Conservation (phyloP, 1,140 invertebrate genomes). For the Drosophila serrata region DNA sequence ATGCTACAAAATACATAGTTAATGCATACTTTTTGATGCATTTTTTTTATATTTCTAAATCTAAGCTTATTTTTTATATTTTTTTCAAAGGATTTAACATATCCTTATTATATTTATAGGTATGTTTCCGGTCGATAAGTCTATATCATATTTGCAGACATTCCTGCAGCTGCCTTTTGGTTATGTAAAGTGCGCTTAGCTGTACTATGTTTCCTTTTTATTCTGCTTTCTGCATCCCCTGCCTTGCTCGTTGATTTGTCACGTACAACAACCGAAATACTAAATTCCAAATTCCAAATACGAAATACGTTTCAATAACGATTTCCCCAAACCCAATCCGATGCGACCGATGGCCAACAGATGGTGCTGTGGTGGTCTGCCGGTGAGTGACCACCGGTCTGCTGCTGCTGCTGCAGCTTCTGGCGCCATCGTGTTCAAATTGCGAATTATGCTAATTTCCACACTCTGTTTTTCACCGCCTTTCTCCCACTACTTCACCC, state of each 20-base stretch:
- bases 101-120: neutral
- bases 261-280: slow-evolving; percentile 52
- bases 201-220: slow-evolving; percentile 38
- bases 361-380: slow-evolving; percentile 41
- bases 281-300: slow-evolving; percentile 22
- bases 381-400: slow-evolving; percentile 49
- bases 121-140: neutral
- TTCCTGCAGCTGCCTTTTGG: slow-evolving; percentile 47
- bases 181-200: slow-evolving; percentile 75
- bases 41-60: neutral
- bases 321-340: slow-evolving; percentile 7
- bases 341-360: slow-evolving; percentile 38
- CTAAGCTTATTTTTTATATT: too few relatives aligned
- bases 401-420: neutral
- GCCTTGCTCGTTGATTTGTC: slow-evolving; percentile 66
- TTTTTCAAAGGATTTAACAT: neutral
- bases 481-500: slow-evolving; percentile 1
- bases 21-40: neutral
- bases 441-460: slow-evolving; percentile 78
- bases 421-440: slow-evolving; percentile 72
- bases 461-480: slow-evolving; percentile 9
- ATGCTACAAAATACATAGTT: neutral
- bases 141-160: neutral
- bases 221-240: slow-evolving; percentile 14
- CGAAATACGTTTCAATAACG: slow-evolving; percentile 65